phyloP scores from a whole-genome alignment of 2,888 invertebrate species.

The Caenorhabditis zanzibari region DNA sequence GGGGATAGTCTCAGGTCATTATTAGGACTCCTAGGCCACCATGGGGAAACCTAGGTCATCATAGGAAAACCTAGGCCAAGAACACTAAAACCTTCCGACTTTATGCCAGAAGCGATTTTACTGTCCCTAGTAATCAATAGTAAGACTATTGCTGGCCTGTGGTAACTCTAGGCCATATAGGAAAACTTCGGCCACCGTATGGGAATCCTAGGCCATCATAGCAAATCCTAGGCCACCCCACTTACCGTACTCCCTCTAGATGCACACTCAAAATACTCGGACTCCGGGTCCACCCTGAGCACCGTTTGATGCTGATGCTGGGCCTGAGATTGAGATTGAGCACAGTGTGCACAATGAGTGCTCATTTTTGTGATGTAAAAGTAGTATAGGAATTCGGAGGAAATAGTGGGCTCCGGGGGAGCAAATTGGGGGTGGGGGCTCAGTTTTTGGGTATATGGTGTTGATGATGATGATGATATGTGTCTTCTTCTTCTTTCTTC shows the following conservation, averaged over 20 bases:
- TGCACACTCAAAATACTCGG: slow-evolving; percentile 53
- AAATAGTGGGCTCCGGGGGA: too few species aligned
- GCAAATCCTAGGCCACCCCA: neutral
- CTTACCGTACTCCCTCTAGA: slow-evolving; percentile 21
- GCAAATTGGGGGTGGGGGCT: neutral
- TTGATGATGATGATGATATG: slow-evolving; percentile 57
- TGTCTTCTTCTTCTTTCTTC: neutral
- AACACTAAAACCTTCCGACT: too few species aligned
- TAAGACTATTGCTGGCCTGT: too few species aligned
- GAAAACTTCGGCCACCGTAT: too few species aligned
- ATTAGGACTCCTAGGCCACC: too few species aligned
- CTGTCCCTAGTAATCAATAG: neutral
- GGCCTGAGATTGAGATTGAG: neutral
- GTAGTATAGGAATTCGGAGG: neutral
- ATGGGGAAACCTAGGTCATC: neutral
- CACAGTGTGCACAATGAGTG: neutral
- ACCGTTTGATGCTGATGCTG: slow-evolving; percentile 20
- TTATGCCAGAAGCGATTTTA: too few species aligned
- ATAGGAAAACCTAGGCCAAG: neutral
- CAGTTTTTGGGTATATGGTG: slow-evolving; percentile 17
- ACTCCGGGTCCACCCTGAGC: slow-evolving; percentile 58
- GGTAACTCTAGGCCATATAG: too few species aligned
- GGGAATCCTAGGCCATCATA: too few species aligned
- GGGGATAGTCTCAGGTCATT: too few species aligned
- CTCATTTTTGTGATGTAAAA: slow-evolving; percentile 11